Evolutionary conservation across 2,797 vertebrate species (phyloP), one percentile per base, ranked within the genome.

Genomic region (Clarias laeviceps): DNA sequence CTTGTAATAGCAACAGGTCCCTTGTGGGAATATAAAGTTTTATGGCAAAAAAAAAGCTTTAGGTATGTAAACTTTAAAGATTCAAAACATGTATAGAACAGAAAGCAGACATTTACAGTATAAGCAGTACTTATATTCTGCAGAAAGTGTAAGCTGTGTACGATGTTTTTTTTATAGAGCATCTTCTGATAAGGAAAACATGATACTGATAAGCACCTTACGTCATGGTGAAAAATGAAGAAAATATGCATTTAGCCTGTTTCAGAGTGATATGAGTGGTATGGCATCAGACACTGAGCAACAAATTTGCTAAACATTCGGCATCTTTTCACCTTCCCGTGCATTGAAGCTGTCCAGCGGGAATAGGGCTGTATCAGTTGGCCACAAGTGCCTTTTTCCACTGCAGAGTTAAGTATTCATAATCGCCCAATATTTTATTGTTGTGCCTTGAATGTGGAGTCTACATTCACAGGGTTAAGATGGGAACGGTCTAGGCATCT

Each of bases 351-450:
- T 93, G 93, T 92, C 92, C 82, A 93, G 93, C 92, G 90, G 91
- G 90, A 92, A 90, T 90, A 89, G 86, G 91, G 84, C 92, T 91
- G 93, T 94, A 92, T 78, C 84, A 91, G 91, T 94, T 94, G 94
- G 93, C 94, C 88, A 90, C 90, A 88, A 91, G 74, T 90, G 82
- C 87, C 87, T 93, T 94, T 94, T 95, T 94, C 94, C 94, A 94
- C 92, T 93, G 91, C 14, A 86, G 88, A 90, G 92, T 84, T 92
- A 89, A 88, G 90, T 92, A 93, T 93, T 94, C 93, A 92, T 93
- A 94, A 94, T 95, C 91, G 90, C 91, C 78, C 91, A 91, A 93
- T 94, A 94, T 94, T 88, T 93, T 93, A 93, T 87, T 93, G 93
- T 93, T 89, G 78, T 80, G 86, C 34, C 74, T 80, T 17, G 91